phyloP scores from a whole-genome alignment of 2,797 vertebrate genomes.

The Limnodromus scolopaceus region DNA sequence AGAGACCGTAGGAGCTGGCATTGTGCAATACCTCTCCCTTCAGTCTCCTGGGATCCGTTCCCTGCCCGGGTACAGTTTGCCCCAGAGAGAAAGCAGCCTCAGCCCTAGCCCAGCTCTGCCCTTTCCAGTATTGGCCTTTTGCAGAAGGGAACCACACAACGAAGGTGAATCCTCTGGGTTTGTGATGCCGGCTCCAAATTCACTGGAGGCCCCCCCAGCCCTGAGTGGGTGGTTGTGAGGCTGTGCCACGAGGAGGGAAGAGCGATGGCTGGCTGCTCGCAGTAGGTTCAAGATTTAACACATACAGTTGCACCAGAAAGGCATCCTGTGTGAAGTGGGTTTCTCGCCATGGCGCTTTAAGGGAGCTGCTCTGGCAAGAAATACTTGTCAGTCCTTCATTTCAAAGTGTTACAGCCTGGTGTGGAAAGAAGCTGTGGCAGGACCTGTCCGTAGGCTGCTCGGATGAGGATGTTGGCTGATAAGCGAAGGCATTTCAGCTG shows the following conservation, averaged over 20 bases:
- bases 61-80: not conserved
- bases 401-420: not conserved
- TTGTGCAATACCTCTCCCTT: not conserved
- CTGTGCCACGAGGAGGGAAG: fast-evolving
- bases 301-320: not conserved
- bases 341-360: not conserved
- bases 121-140: not conserved
- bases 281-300: not conserved
- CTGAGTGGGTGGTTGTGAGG: not conserved
- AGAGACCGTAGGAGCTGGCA: not conserved
- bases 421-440: not conserved
- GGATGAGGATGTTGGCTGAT: not conserved
- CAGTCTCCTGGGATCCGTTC: not conserved
- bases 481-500: not conserved
- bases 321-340: fast-evolving
- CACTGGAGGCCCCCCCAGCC: too few relatives aligned
- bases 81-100: not conserved
- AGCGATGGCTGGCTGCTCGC: not conserved
- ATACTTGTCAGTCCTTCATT: not conserved
- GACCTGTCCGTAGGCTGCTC: not conserved
- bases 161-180: not conserved
- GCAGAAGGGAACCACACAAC: not conserved
- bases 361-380: not conserved
- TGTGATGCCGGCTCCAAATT: not conserved
- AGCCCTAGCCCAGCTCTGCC: not conserved